Evolutionary conservation across 1,140 invertebrate genomes (phyloP), one percentile per base, ranked within the genome.

Genomic region (Listronotus oregonensis): DNA sequence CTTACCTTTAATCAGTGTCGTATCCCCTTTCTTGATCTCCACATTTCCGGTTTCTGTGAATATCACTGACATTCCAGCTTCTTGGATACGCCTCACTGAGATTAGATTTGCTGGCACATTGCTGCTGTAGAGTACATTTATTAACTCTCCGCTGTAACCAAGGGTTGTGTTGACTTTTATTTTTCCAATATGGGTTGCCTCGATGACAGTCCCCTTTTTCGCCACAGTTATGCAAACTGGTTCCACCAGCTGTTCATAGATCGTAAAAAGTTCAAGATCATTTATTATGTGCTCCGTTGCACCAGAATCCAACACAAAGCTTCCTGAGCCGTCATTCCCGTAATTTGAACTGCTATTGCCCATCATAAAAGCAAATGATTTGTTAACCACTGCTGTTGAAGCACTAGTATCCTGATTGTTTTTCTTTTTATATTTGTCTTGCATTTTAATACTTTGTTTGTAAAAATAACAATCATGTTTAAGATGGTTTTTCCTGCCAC

Each of bases 351-450:
- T 44, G 1, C 7, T 37, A 14, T 47, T 31, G 5, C 39, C 4
- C 15, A 58, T 31, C 40, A 58, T 58, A 46, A 56, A 56, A 12
- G 54, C 54, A 56, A 56, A 57, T 43, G 54, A n/a, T 15, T 43
- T 18, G 18, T 27, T 32, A 44, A 7, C 21, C 9, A 21, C 34
- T 10, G 14, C 15, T 49, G 34, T 18, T 49, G 14, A 31, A 14
- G n/a, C 21, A 21, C 42, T 59, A 6, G 42, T 34, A 7, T 17
- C 44, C 15, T 46, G 15, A 17, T 21, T 21, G 11, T 58, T 58
- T n/a, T 58, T 46, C 15, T 21, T 43, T 11, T 37, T 34, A 7
- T 32, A 31, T 49, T 37, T 34, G 34, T 50, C 44, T 60, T 39
- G 32, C n/a, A 34, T 37, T 27, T 50, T 27, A 1, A 50, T 10